Base-by-base conservation (phyloP, 2,113 vertebrate genomes). In the Macquaria australasica region DNA sequence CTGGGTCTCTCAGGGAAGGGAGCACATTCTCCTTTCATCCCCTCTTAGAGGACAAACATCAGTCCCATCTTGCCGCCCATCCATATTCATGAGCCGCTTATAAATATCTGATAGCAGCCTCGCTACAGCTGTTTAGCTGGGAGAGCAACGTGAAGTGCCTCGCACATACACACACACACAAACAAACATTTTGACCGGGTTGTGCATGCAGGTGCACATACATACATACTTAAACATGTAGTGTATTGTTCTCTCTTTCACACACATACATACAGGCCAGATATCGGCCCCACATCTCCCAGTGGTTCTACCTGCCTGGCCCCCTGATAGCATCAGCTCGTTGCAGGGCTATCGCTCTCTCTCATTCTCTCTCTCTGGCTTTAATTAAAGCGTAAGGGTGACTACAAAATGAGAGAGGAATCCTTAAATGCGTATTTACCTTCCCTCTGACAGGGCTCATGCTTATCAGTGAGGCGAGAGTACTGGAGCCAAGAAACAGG, bases 31-130 rank as follows among this genome's bases (percentile, higher is more conserved):
- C 95, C 96, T 96, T 96, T 96, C 95, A 96, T 96, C 95, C 95
- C 88, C 94, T 96, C 92, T 95, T 96, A 95, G 96, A 96, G 96
- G 96, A 96, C 96, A 96, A 96, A 96, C 95, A 96, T 96, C 96
- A 96, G 94, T 95, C 95, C 95, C 94, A 94, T 96, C 93, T 94
- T 80, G 64, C 91, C 77, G 82, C 73, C 84, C 92, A 95, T 96
- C 94, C 95, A 96, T 96, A 96, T 96, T 96, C 95, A 96, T 96
- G 95, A 96, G 92, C 55, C 78, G 92, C 95, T 96, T 96, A 95
- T 96, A 96, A 96, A 96, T 96, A 96, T 96, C 95, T 96, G 95
- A 96, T 96, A 93, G 94, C 83, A 87, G 90, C 93, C 89, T 87
- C 78, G 92, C 93, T 95, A 95, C 95, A 95, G 93, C 95, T 95